Base-by-base conservation (phyloP, 1,140 invertebrate genomes). In the Platorchestia sp. region DNA sequence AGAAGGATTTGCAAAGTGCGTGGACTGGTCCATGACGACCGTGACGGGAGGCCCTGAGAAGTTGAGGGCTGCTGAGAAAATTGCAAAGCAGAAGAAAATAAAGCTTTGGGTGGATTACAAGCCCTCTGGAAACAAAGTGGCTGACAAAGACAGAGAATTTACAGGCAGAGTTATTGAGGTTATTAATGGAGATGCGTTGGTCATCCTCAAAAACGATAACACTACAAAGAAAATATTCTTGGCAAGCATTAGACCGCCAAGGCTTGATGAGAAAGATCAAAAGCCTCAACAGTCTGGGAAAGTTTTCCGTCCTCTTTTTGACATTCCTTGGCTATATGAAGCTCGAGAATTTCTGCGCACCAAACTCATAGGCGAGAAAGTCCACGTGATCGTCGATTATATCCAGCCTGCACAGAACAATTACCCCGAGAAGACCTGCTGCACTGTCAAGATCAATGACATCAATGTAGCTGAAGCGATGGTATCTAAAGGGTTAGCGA, bases 301-400 rank as follows among this genome's bases (percentile, higher is more conserved):
- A 97, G 98, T 98, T 97, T 98, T 98, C 97, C 97, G 98, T 96
- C 99, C 99, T 0, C 97, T 99, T 0, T 99, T 99, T 97, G 99
- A 99, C 97, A 98, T 99, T 97, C 99, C 99, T 14, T 99, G 98
- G 98, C 99, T 99, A 98, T 99, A 98, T 97, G 99, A 99, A 97
- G 99, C 99, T 0, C 98, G 99, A 96, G 99, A 99, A 97, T 99
- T 99, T 97, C 97, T 99, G 5, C 98, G 99, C 47, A 99, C 99
- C 97, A 99, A 99, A 97, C 97, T 99, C 0, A 98, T 99, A 97
- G 99, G 99, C 3, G 99, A 99, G 97, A 99, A 98, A 97, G 99
- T 99, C 0, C 98, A 98, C 97, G 98, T 99, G 10, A 98, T 98
- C 75, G 98, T 99, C 51, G 99, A 99, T 97, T 99, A 99, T 97